A percentile compares a stretch with the other conserved stretches of the same genome.
Conservation (phyloP, 2,113 vertebrate genomes). For the Elephantulus edwardii region DNA sequence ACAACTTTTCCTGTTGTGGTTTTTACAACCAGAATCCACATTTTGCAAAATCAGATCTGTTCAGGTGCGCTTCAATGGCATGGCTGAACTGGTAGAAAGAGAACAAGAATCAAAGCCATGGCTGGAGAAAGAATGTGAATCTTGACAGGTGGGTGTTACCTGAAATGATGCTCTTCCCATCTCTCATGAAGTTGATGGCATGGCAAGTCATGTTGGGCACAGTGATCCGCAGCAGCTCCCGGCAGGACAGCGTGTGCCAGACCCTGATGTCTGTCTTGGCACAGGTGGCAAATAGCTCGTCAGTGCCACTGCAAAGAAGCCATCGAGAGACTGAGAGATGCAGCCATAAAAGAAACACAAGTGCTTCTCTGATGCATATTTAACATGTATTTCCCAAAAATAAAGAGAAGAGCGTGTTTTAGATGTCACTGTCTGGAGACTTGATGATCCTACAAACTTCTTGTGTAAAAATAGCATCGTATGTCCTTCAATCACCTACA, state of each 20-base stretch:
- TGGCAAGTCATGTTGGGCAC: constrained; percentile 91
- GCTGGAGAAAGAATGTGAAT: fast-evolving
- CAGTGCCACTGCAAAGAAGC: constrained; percentile 84
- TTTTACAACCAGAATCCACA: too few relatives aligned
- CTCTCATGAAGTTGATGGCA: constrained; percentile 87
- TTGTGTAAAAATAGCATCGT: neutral
- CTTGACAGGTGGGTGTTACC: constrained; percentile 74
- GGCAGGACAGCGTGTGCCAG: constrained; percentile 87
- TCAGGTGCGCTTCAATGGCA: neutral
- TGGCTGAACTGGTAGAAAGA: neutral
- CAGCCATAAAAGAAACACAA: fast-evolving
- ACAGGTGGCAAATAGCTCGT: constrained; percentile 92
- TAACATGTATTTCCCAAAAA: neutral
- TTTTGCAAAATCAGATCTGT: neutral
- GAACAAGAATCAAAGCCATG: neutral
- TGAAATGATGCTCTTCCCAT: constrained; percentile 92
- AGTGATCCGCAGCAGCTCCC: constrained; percentile 89
- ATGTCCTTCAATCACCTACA: neutral
- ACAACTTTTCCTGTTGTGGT: too few relatives aligned
- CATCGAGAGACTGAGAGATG: neutral
- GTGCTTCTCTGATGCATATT: neutral
- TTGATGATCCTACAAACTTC: neutral
- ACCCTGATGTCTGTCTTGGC: constrained; percentile 91
- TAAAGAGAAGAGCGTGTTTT: neutral
- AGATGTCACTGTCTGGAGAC: neutral